Evolutionary conservation across 2,888 invertebrate species (phyloP), one percentile per base, ranked within the genome.

Genomic region (Sinohyriopsis cumingii): DNA sequence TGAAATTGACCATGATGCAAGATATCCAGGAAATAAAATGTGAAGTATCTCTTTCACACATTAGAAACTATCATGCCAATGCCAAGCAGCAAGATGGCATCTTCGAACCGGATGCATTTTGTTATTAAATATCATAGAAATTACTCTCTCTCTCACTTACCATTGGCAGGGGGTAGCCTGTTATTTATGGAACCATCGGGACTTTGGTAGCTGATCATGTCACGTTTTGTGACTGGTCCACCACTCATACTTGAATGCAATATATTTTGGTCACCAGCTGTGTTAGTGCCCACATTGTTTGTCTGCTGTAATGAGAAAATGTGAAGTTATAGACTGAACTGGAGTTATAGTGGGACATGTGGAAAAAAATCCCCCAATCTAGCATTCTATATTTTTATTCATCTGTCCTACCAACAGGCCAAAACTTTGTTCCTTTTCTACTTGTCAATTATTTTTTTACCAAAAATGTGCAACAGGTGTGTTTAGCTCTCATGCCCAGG

Each of bases 171-270:
- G 56, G 87, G 87, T 33, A 87, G 77, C 73, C 81, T 81, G 76
- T 82, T 86, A 73, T 80, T 85, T 25, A 87, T 84, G 53, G 81
- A 76, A 7, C 87, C 87, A 65, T 87, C 87, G 24, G 87, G 79
- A 25, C 82, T 75, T 77, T 86, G 86, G 80, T 87, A 87, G 71
- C 84, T 86, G 60, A 87, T 87, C 87, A 87, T 85, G 64, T 85
- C 83, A 67, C 82, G 82, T 71, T 87, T 87, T 24, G 83, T 84
- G 33, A 84, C 80, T 20, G 75, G 74, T 65, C 65, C 56, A 3
- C 69, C 59, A 72, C 67, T 25, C 25, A 67, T 63, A 55, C 68
- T 59, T 59, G 59, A 19, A 5, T 68, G 71, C n/a, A 72, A 56
- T 53, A 57, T 45, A 53, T 33, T n/a, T n/a, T 75, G 71, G 65